Evolutionary conservation across 2,797 vertebrate species (phyloP).

Genomic region (Dryobates pubescens): DNA sequence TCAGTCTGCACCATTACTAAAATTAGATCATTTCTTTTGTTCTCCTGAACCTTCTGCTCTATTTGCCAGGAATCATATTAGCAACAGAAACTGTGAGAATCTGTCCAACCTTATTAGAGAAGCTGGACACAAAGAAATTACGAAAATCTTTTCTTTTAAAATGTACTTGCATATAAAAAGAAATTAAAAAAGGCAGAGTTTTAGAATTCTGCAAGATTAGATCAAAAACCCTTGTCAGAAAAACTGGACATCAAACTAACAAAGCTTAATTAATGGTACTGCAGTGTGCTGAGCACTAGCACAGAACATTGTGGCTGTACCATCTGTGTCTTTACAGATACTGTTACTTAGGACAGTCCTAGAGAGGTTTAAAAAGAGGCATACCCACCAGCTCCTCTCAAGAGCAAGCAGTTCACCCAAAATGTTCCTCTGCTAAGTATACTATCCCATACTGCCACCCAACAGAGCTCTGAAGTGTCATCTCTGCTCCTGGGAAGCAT

Average conservation of each 20-base stretch:
- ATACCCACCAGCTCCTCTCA: background rate
- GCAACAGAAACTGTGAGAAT: conserved; percentile 75
- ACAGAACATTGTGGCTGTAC: background rate
- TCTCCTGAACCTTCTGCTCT: conserved; percentile 76
- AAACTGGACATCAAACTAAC: conserved; percentile 13
- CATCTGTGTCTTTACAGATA: background rate
- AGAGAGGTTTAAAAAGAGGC: background rate
- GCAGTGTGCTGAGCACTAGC: background rate
- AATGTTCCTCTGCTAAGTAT: background rate
- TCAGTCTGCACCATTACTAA: conserved; percentile 69
- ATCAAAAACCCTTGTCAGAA: conserved; percentile 3
- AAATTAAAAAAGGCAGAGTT: background rate
- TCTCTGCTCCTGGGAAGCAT: background rate
- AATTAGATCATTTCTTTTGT: conserved; percentile 76
- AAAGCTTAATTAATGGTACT: conserved; percentile 27
- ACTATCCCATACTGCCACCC: background rate
- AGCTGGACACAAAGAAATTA: conserved; percentile 53
- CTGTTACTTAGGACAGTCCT: background rate
- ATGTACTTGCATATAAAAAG: conserved; percentile 19
- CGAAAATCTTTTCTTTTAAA: conserved; percentile 55
- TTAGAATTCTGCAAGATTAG: background rate
- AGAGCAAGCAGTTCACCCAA: background rate
- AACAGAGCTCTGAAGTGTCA: background rate
- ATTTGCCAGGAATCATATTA: conserved; percentile 76
- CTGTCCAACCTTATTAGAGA: conserved; percentile 68